Evolutionary conservation across 2,797 vertebrate species (phyloP).

Genomic region (Tolypeutes matacus): DNA sequence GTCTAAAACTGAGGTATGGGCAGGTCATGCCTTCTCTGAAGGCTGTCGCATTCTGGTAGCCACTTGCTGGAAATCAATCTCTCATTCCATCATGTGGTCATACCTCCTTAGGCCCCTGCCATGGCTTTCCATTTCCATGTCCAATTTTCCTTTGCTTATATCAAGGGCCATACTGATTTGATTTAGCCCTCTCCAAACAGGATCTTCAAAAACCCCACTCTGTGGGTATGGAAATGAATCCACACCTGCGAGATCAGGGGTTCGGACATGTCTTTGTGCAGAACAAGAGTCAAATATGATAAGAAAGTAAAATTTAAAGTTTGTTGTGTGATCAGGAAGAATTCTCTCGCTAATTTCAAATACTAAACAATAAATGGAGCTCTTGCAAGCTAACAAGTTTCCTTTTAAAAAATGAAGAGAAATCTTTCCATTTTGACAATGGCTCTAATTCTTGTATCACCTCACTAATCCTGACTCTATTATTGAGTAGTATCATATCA

Average conservation of each 20-base stretch:
- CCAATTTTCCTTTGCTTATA: too few species aligned
- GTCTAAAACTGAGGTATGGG: too few species aligned
- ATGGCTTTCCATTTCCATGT: not conserved
- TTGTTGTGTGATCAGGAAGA: conserved; percentile 72
- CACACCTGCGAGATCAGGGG: too few species aligned
- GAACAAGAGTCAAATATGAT: conserved; percentile 49
- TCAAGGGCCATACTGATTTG: too few species aligned
- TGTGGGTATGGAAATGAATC: too few species aligned
- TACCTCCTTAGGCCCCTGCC: too few species aligned
- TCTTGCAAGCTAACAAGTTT: conserved; percentile 16
- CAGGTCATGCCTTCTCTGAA: too few species aligned
- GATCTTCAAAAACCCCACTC: too few species aligned
- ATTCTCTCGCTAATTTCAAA: conserved; percentile 51
- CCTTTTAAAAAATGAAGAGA: conserved; percentile 34
- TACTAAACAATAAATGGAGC: conserved; percentile 6
- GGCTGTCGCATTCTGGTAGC: too few species aligned
- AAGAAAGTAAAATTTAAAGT: conserved; percentile 63
- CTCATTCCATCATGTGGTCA: too few species aligned
- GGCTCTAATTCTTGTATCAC: conserved; percentile 38
- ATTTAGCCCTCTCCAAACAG: not conserved
- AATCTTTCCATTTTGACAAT: conserved; percentile 45
- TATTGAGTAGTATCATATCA: conserved; percentile 11
- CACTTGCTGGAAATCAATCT: too few species aligned
- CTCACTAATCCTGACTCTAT: not conserved
- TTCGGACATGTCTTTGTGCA: too few species aligned